These are phyloP conservation scores for Redunca redunca DNA, from an alignment of 2,113 vertebrate species.

Conservation along the genomic window DNA sequence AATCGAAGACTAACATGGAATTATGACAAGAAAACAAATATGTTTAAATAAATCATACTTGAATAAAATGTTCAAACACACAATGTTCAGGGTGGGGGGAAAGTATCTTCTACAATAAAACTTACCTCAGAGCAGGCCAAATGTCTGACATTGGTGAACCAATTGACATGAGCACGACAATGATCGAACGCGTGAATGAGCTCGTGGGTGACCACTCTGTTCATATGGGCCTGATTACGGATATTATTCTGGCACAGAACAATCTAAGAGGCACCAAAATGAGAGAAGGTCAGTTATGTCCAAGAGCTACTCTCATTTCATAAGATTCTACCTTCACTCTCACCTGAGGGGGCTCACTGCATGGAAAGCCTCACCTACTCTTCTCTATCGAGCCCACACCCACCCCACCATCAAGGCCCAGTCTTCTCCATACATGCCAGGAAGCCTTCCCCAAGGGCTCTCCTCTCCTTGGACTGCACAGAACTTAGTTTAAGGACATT, in stretches of 20 bases:
- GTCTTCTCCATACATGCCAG: not conserved
- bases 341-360: not conserved
- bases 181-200: slow-evolving; percentile 98
- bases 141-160: slow-evolving; percentile 93
- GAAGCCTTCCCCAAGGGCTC: not conserved
- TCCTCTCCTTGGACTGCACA: not conserved
- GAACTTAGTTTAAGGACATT: not conserved
- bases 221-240: slow-evolving; percentile 92
- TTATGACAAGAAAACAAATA: not conserved
- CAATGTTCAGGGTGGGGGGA: not conserved
- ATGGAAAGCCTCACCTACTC: not conserved
- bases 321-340: not conserved
- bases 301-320: not conserved
- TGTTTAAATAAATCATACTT: not conserved
- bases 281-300: not conserved
- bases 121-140: slow-evolving; percentile 97
- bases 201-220: slow-evolving; percentile 93
- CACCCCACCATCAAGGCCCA: rapidly evolving
- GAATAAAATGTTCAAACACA: not conserved
- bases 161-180: slow-evolving; percentile 94
- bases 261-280: slow-evolving; percentile 81
- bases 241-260: slow-evolving; percentile 99
- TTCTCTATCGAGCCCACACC: not conserved
- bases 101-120: not conserved
- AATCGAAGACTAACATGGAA: not conserved